These are phyloP conservation scores for Arion vulgaris DNA, from an alignment of 1,140 invertebrate species.

Conservation along the genomic window DNA sequence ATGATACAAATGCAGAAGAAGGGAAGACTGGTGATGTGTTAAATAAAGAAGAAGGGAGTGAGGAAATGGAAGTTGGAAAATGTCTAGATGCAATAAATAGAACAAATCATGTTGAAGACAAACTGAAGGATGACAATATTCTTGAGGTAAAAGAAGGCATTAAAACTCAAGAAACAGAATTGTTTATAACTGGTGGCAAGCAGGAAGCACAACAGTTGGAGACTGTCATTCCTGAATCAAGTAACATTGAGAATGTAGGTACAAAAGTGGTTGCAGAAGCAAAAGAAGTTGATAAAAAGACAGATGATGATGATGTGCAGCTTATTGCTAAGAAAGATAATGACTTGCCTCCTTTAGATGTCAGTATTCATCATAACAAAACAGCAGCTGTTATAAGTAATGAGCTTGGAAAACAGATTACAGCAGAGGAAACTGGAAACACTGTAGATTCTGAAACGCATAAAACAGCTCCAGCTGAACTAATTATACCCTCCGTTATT, in stretches of 20 bases:
- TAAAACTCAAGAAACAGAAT: not conserved
- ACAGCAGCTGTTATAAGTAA: not conserved
- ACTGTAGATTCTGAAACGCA: not conserved
- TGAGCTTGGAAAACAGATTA: not conserved
- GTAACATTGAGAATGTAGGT: not conserved
- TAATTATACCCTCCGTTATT: no score
- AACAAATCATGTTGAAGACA: not conserved
- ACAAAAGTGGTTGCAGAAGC: not conserved
- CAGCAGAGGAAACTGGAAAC: not conserved
- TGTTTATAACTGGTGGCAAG: not conserved
- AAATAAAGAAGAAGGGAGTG: not conserved
- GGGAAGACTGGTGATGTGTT: no score
- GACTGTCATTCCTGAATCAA: not conserved
- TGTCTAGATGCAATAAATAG: not conserved
- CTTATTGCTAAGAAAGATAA: slow-evolving; percentile 3
- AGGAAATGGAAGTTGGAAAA: not conserved
- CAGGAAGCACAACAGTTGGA: no score
- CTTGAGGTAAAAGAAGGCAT: not conserved
- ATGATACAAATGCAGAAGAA: no score
- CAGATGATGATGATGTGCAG: slow-evolving; percentile 14
- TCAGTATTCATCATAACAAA: not conserved
- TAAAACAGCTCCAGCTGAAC: not conserved
- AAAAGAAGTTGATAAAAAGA: not conserved
- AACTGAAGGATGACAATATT: not conserved
- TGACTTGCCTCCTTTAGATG: not conserved